Conservation (phyloP, 2,888 invertebrate genomes). For the Odontomyia ornata region DNA sequence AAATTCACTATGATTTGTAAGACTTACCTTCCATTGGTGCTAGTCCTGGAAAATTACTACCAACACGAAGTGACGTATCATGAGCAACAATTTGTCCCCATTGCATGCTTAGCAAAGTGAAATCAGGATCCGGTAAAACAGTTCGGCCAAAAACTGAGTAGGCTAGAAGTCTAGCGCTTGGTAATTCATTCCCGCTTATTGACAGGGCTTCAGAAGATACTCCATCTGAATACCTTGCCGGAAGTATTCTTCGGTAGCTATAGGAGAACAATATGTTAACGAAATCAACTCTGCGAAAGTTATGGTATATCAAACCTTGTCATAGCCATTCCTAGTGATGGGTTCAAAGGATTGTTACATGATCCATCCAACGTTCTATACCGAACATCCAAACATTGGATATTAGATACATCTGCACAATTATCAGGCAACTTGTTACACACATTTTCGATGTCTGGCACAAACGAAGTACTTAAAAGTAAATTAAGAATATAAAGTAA, state of each 20-base stretch:
- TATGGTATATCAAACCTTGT: no score
- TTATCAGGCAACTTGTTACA: neutral
- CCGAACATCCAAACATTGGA: neutral
- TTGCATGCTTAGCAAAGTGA: constrained; percentile 4
- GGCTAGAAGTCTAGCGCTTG: constrained; percentile 19
- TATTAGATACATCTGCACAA: neutral
- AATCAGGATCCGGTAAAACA: neutral
- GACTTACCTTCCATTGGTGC: neutral
- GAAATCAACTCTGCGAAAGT: no score
- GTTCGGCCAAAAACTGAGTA: neutral
- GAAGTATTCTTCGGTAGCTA: neutral
- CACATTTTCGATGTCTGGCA: neutral
- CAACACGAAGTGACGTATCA: constrained; percentile 54
- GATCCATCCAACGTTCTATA: constrained; percentile 26
- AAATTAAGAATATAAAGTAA: no score
- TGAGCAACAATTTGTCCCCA: constrained; percentile 26
- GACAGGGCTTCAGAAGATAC: neutral
- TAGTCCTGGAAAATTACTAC: neutral
- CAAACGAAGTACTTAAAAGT: no score
- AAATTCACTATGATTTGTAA: no score
- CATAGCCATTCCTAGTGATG: constrained; percentile 22
- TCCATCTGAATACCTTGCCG: neutral
- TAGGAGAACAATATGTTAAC: no score
- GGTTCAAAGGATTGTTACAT: constrained; percentile 13
- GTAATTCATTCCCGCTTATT: neutral